phyloP scores from a whole-genome alignment of 35 echinoderm and acorn worm genomes.

The Hemicentrotus pulcherrimus region DNA sequence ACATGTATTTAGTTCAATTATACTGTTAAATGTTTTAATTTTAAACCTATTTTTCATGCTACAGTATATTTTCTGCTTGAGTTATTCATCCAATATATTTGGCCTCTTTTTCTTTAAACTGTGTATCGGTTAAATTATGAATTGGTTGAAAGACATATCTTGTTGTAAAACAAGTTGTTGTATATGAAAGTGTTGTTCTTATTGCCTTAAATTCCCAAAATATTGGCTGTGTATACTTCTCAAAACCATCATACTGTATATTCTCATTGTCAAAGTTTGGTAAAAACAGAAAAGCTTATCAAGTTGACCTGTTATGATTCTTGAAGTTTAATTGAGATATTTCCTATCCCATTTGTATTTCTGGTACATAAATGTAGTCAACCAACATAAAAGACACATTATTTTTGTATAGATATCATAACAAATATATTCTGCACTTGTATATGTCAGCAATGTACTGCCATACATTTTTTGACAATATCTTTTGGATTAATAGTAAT shows the following conservation, averaged over 20 bases:
- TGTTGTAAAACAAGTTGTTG: neutral
- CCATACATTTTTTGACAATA: neutral
- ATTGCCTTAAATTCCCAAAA: neutral
- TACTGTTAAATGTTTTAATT: too few relatives aligned
- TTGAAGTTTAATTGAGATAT: neutral
- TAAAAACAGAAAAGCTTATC: neutral
- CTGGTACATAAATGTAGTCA: neutral
- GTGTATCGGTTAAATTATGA: too few relatives aligned
- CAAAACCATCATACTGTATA: neutral
- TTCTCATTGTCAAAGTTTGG: neutral
- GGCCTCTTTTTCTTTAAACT: too few relatives aligned
- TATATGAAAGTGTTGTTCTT: neutral
- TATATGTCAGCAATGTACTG: neutral
- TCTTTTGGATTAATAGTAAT: neutral
- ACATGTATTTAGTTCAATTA: too few relatives aligned
- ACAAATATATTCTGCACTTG: neutral
- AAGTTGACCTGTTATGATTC: neutral
- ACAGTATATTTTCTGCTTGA: too few relatives aligned
- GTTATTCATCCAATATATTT: too few relatives aligned
- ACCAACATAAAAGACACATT: neutral
- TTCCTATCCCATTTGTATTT: neutral
- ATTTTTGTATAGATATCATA: neutral
- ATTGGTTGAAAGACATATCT: neutral
- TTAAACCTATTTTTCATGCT: too few relatives aligned
- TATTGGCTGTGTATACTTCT: neutral